Evolutionary conservation across 2,888 invertebrate species (phyloP).

Genomic region (Hypercompe scribonia): DNA sequence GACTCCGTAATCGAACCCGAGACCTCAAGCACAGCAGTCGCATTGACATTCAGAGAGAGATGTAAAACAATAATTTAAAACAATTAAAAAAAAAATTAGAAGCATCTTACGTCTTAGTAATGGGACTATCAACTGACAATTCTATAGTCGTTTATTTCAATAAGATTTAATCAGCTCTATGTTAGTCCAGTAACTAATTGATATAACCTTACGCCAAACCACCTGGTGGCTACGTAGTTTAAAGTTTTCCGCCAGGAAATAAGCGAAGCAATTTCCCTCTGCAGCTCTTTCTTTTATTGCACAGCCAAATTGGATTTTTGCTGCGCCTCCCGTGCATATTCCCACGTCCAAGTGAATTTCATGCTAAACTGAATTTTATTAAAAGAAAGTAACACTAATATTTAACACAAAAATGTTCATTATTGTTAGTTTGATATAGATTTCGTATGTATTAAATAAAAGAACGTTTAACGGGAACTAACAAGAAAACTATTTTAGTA

Average conservation of each 20-base stretch:
- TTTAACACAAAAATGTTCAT: conserved; percentile 31
- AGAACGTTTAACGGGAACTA: neutral
- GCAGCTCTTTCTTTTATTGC: conserved; percentile 72
- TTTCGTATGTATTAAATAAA: conserved; percentile 6
- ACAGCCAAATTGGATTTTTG: conserved; percentile 72
- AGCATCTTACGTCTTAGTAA: neutral
- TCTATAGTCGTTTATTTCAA: neutral
- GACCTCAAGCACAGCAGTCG: too few species aligned
- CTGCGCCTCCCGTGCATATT: conserved; percentile 58
- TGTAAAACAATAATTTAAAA: too few species aligned
- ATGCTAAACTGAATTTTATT: conserved; percentile 62
- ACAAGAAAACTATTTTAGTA: neutral
- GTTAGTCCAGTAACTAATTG: neutral
- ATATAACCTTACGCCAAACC: neutral
- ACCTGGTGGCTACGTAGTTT: conserved; percentile 17
- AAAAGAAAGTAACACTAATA: conserved; percentile 56
- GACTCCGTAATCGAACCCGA: too few species aligned
- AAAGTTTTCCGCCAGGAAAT: conserved; percentile 41
- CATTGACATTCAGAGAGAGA: too few species aligned
- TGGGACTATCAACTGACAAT: neutral
- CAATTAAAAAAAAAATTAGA: neutral
- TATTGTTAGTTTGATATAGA: conserved; percentile 23
- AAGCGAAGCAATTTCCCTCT: conserved; percentile 50
- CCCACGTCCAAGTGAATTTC: conserved; percentile 58
- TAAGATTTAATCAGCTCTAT: neutral